Evolutionary conservation across 2,113 vertebrate species (phyloP).

Genomic region (Miniopterus natalensis): DNA sequence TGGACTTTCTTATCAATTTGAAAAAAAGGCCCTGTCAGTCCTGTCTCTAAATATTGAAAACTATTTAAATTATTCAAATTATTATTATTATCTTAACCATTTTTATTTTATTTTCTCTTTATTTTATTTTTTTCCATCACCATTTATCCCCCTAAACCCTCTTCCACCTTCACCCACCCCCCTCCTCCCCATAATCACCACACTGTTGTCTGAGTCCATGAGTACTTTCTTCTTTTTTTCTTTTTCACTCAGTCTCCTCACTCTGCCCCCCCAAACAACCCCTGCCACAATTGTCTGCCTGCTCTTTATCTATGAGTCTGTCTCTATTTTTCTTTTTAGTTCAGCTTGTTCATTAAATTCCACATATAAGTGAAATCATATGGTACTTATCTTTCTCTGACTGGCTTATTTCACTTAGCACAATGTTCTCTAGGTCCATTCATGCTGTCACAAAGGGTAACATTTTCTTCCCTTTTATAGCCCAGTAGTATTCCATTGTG

Average conservation of each 20-base stretch:
- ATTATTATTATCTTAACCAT: neutral
- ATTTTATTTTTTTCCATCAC: neutral
- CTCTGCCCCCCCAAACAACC: too few species aligned
- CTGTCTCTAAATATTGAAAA: conserved; percentile 3
- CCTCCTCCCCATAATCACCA: neutral
- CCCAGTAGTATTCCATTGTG: neutral
- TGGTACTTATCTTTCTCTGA: neutral
- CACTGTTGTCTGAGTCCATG: neutral
- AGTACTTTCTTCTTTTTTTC: neutral
- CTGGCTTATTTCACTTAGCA: neutral
- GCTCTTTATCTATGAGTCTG: neutral
- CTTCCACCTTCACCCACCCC: neutral
- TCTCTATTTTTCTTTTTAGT: neutral
- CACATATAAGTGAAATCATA: neutral
- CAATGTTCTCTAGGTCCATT: neutral
- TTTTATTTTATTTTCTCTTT: neutral
- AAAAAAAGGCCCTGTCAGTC: neutral
- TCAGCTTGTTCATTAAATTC: neutral
- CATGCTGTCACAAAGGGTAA: neutral
- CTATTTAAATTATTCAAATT: neutral
- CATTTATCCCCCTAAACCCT: neutral
- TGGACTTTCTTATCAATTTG: neutral
- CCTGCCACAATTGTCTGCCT: neutral
- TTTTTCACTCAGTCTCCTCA: neutral
- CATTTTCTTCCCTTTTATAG: neutral